phyloP scores from a whole-genome alignment of 2,797 vertebrate genomes.

The Percopsis omiscomaycus region DNA sequence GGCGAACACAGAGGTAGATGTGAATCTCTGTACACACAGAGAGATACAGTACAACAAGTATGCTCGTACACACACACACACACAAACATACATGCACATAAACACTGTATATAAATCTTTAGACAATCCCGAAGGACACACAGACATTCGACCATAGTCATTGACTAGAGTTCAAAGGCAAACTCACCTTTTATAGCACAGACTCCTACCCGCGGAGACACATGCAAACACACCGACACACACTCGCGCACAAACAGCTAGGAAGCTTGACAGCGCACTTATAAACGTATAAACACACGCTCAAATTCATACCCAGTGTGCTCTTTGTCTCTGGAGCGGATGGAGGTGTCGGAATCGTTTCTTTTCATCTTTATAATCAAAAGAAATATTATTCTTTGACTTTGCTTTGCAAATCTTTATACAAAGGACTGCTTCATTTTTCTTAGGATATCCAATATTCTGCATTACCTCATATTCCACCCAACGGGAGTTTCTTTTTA shows the following conservation, averaged over 20 bases:
- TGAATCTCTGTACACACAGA: slow-evolving; percentile 22
- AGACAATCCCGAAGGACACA: slow-evolving; percentile 12
- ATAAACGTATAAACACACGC: slow-evolving; percentile 7
- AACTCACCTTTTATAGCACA: slow-evolving; percentile 24
- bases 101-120: slow-evolving; percentile 4
- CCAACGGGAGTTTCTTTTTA: slow-evolving; percentile 27
- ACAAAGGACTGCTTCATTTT: slow-evolving; percentile 30
- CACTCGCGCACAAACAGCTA: slow-evolving; percentile 4
- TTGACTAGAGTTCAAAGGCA: slow-evolving; percentile 32
- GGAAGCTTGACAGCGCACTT: not conserved
- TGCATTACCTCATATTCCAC: slow-evolving; percentile 18
- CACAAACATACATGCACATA: slow-evolving; percentile 22
- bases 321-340: slow-evolving; percentile 31
- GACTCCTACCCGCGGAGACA: slow-evolving; percentile 4
- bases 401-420: slow-evolving; percentile 38
- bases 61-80: slow-evolving; percentile 13
- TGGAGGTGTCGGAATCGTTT: slow-evolving; percentile 31
- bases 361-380: slow-evolving; percentile 53
- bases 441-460: slow-evolving; percentile 13
- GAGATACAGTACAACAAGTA: not conserved
- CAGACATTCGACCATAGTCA: slow-evolving; percentile 4
- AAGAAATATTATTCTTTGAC: slow-evolving; percentile 47
- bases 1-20: not conserved
- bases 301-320: slow-evolving; percentile 19
- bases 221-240: slow-evolving; percentile 20